These are phyloP conservation scores for Lampris megalopsis DNA, from an alignment of 2,113 vertebrate species.

Conservation along the genomic window DNA sequence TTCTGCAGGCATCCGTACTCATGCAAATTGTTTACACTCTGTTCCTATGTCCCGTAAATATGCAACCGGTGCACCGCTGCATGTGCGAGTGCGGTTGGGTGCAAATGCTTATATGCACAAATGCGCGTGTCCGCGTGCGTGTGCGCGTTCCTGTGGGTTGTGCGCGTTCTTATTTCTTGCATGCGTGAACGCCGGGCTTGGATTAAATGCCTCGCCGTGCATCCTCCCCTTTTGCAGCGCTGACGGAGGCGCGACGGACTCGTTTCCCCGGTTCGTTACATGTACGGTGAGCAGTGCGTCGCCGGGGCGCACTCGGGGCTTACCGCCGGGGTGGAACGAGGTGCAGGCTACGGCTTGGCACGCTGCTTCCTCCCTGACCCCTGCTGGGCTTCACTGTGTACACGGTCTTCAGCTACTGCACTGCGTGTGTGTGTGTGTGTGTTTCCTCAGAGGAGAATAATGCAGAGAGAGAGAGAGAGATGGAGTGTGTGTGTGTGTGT, in stretches of 20 bases:
- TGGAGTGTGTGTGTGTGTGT: neutral
- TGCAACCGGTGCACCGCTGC: too few species aligned
- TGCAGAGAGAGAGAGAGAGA: too few species aligned
- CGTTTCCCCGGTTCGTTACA: constrained; percentile 47
- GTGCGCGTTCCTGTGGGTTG: too few species aligned
- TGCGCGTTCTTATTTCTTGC: neutral
- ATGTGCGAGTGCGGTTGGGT: too few species aligned
- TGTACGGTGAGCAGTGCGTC: constrained; percentile 45
- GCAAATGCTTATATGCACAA: too few species aligned
- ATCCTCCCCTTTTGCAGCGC: constrained; percentile 23
- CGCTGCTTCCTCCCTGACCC: constrained; percentile 48
- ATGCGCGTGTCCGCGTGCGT: too few species aligned
- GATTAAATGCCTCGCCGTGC: constrained; percentile 25
- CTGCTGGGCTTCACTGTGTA: constrained; percentile 52
- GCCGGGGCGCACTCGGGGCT: constrained; percentile 42
- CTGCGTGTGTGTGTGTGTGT: neutral
- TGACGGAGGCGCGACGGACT: constrained; percentile 40
- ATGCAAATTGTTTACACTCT: too few species aligned
- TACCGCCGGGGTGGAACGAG: constrained; percentile 47
- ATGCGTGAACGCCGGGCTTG: neutral
- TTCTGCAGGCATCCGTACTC: too few species aligned
- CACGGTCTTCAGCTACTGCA: constrained; percentile 37
- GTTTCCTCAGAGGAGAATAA: too few species aligned
- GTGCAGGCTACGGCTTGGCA: constrained; percentile 55
- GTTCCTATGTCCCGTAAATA: too few species aligned